A percentile compares a stretch with the other conserved stretches of the same genome.
Evolutionary conservation across 2,888 invertebrate genomes (phyloP).

Genomic region (Ectemnius continuus): DNA sequence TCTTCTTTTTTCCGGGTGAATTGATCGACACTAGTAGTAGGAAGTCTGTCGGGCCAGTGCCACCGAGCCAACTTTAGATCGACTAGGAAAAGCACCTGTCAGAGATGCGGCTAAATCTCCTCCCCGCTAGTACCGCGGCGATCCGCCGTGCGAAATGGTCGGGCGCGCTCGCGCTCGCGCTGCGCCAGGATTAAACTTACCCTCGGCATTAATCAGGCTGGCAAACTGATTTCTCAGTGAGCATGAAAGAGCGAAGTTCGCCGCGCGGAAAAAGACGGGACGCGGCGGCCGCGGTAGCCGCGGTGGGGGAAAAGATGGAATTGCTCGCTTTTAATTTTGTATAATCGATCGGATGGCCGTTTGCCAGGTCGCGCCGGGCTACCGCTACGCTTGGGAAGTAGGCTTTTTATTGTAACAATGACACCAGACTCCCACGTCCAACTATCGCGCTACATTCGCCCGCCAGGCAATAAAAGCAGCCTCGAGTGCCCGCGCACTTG

Average conservation of each 20-base stretch:
- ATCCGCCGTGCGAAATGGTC: too few relatives aligned
- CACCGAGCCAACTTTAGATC: slow-evolving; percentile 11
- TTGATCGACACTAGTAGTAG: slow-evolving; percentile 6
- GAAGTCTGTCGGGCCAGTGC: slow-evolving; percentile 7
- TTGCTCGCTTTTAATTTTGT: not conserved
- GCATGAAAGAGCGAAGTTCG: too few relatives aligned
- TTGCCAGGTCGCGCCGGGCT: not conserved
- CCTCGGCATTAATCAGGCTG: too few relatives aligned
- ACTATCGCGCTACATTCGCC: too few relatives aligned
- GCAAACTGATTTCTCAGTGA: too few relatives aligned
- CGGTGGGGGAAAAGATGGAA: not conserved
- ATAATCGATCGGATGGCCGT: not conserved
- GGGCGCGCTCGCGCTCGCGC: too few relatives aligned
- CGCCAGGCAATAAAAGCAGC: too few relatives aligned
- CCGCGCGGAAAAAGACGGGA: too few relatives aligned
- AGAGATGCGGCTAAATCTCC: not conserved
- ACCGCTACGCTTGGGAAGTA: not conserved
- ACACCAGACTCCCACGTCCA: not conserved
- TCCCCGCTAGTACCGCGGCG: too few relatives aligned
- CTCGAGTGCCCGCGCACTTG: too few relatives aligned
- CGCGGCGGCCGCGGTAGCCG: too few relatives aligned
- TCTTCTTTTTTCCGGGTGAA: not conserved
- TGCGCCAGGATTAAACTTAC: too few relatives aligned
- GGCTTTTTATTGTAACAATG: slow-evolving; percentile 8
- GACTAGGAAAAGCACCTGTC: slow-evolving; percentile 14